These are phyloP conservation scores for Andrena flavipes DNA, from an alignment of 2,888 invertebrate species.

Conservation along the genomic window DNA sequence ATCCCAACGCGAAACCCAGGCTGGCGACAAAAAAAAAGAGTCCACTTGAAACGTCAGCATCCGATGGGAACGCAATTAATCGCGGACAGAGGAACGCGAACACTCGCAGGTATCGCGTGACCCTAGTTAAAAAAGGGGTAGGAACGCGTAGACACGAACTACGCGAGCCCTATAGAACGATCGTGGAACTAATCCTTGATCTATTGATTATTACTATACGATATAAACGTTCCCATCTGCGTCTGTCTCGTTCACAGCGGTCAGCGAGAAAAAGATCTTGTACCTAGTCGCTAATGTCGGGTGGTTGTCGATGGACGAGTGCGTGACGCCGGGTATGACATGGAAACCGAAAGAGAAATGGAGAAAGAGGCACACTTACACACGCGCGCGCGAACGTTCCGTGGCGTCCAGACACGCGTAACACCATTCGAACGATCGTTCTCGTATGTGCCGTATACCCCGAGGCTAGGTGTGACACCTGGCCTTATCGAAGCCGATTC, in stretches of 20 bases:
- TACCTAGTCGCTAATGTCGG: constrained; percentile 21
- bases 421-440: no score
- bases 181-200: constrained; percentile 30
- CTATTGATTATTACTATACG: constrained; percentile 61
- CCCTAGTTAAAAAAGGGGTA: constrained; percentile 12
- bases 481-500: constrained; percentile 40
- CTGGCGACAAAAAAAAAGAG: no score
- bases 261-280: constrained; percentile 31
- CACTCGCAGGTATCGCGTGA: constrained; percentile 40
- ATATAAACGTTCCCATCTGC: constrained; percentile 53
- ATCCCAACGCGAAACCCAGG: background rate
- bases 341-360: background rate
- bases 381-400: no score
- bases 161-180: constrained; percentile 45
- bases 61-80: constrained; percentile 27
- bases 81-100: background rate
- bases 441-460: no score
- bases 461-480: background rate
- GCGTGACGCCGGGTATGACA: background rate
- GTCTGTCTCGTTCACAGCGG: constrained; percentile 30
- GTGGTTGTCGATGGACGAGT: constrained; percentile 1
- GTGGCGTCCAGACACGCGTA: no score
- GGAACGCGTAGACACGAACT: constrained; percentile 47
- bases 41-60: constrained; percentile 1
- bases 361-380: background rate